Percentiles rank a stretch among this genome's conserved stretches.
Conservation (phyloP, 2,888 invertebrate species). For the Cyrtodaria siliqua region DNA sequence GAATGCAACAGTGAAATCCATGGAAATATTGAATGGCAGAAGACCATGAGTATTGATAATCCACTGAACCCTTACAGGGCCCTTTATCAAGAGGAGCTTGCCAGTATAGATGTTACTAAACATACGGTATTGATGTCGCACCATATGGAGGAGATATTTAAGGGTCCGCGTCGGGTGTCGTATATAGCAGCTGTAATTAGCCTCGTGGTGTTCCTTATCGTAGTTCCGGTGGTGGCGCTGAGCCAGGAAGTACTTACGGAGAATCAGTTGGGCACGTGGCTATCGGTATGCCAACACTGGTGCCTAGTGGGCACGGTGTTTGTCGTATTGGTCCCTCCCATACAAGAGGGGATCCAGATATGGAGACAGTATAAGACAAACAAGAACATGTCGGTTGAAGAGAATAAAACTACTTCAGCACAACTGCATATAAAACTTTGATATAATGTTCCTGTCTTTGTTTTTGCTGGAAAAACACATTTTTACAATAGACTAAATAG, state of each 20-base stretch:
- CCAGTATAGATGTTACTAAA: conserved; percentile 40
- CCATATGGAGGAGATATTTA: conserved; percentile 51
- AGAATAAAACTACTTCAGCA: too few species aligned
- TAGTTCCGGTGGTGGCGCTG: conserved; percentile 46
- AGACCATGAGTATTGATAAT: conserved; percentile 76
- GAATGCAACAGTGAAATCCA: neutral
- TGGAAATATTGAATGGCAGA: conserved; percentile 70
- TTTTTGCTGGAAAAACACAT: too few species aligned
- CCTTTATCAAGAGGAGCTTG: conserved; percentile 70
- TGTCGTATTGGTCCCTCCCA: conserved; percentile 50
- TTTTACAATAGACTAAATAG: too few species aligned
- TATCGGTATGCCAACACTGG: conserved; percentile 55
- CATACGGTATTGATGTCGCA: conserved; percentile 24
- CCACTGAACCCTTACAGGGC: conserved; percentile 74
- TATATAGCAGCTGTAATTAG: conserved; percentile 25
- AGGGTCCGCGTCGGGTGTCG: conserved; percentile 15
- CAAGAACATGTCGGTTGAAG: neutral
- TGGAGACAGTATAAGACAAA: conserved; percentile 35
- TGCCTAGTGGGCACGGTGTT: conserved; percentile 49
- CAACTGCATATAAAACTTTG: too few species aligned
- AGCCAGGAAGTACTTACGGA: conserved; percentile 33
- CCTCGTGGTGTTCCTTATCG: conserved; percentile 31
- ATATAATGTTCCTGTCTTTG: too few species aligned
- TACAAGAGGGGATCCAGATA: conserved; percentile 54
- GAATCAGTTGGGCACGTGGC: conserved; percentile 41